Evolutionary conservation across 2,888 invertebrate genomes (phyloP), one percentile per base, ranked within the genome.

Genomic region (Leptinotarsa tumamoca): DNA sequence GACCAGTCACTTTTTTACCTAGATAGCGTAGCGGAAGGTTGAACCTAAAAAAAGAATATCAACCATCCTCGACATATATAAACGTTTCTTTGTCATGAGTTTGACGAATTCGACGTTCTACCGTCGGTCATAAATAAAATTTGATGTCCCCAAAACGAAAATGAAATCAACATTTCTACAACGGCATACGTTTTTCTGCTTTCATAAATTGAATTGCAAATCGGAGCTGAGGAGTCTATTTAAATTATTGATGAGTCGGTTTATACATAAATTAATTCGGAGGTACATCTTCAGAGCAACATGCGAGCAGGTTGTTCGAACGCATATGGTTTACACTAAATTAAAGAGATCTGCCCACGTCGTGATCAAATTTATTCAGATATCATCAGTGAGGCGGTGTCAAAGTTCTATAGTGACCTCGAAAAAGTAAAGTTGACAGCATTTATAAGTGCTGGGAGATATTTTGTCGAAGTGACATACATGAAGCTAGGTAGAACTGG

Each of bases 71-170:
- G 76, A 77, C 79, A 80, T 43, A 43, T 81, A 82, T 78, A 82
- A 82, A 79, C 80, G 79, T 80, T 81, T 81, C 82, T 82, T 82
- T 82, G 81, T 82, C 78, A 75, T 76, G 75, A 76, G 73, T 78
- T 79, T 80, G 79, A 80, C 79, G 81, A 80, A 81, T 80, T 78
- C 77, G 80, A 77, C 75, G 61, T 73, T 71, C 76, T 78, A 72
- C 71, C 73, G 79, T 54, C 73, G 72, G 68, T 54, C 75, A 50
- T 70, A 74, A 74, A 77, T 77, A 61, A 74, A 74, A 74, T 71
- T 71, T 72, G 67, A 77, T 74, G 77, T 67, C 54, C 21, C 67
- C 67, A 66, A 77, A 72, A 67, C 52, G 73, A 72, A 72, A 77
- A 68, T 33, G 68, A 72, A 75, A 68, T 33, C 68, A 70, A 23